Base-by-base conservation (phyloP, 2,888 invertebrate species). In the Byasa hedistus region DNA sequence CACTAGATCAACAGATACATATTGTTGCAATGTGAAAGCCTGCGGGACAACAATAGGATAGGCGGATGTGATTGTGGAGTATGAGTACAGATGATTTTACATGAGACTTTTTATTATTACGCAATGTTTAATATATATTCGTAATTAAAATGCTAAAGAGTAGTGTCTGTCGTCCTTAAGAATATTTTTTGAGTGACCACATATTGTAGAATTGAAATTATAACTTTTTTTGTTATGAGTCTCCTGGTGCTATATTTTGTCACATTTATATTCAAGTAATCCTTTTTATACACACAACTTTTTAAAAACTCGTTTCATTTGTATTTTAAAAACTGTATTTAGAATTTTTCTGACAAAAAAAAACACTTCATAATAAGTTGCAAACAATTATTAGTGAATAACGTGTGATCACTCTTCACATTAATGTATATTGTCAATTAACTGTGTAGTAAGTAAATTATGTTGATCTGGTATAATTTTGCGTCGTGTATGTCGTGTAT, bases 391-490 rank as follows among this genome's bases (percentile, higher is more conserved):
- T 39, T 39, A 12, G 3, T 32, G 10, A 10, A 10, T 27, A 8
- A 32, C 8, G 1, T 10, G 39, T 15, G 12, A 15, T 15, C 12
- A 39, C 23, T 12, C 58, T 57, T 39, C 7, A 17, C 48, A 51
- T 57, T 22, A 39, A 15, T 56, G 39, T 15, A 36, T 19, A 48
- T 57, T 54, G 67, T 67, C 67, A 67, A 67, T 64, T 67, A 67
- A 21, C 57, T 58, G 55, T 55, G 54, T 64, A 36, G 32, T n/a
- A 15, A 1, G 48, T 52, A 22, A 51, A 22, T 52, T 44, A 64
- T 44, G 64, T 69, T 68, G 68, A 66, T 70, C 68, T 72, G 69
- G 66, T 69, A 69, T 65, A 62, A 57, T 68, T 69, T 66, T 61
- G 67, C 62, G 54, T 32, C 51, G 56, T 64, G 44, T 65, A 24